Base-by-base conservation (phyloP, 2,113 vertebrate genomes). In the Oreochromis niloticus region DNA sequence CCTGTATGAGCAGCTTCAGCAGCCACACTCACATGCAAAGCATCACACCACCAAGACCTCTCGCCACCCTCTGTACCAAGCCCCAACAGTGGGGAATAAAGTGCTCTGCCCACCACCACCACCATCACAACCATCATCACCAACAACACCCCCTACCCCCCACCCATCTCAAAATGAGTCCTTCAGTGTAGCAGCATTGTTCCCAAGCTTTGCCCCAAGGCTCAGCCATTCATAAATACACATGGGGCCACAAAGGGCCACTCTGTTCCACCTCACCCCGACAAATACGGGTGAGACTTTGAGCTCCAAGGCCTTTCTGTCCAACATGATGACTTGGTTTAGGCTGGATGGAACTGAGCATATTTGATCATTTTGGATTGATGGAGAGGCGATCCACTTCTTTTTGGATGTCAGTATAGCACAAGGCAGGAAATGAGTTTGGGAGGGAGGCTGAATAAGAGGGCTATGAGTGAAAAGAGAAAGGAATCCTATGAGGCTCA, bases 1-100 rank as follows among this genome's bases (percentile, higher is more conserved):
- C 90, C 88, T 80, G 87, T 89, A 41, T 19, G 78, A 82, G 75
- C 80, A 41, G 80, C 12, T 39, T 52, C 66, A 84, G 87, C 87
- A 85, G 85, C 87, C 82, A 88, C 79, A 68, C 87, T 87, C 86
- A 43, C 89, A 90, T 50, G 88, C 92, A 87, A 86, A 91, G 79
- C 83, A 79, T 90, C 90, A 71, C 91, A 32, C 78, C 88, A 92
- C 30, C 71, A 80, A 90, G 93, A 94, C 89, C 94, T 94, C 94
- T 95, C 90, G 91, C 93, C 93, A 93, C 94, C 87, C 94, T 95
- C 95, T 94, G 96, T 97, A 96, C 96, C 96, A 96, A 94, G 95
- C 95, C 96, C 96, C 95, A 95, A 88, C 80, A 79, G 92, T 90
- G 89, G 88, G 52, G 92, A 88, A 91, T 92, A 91, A 94, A 87